These are phyloP conservation scores for Pachliopta kotzebuea DNA, from an alignment of 2,888 invertebrate species.

Conservation along the genomic window DNA sequence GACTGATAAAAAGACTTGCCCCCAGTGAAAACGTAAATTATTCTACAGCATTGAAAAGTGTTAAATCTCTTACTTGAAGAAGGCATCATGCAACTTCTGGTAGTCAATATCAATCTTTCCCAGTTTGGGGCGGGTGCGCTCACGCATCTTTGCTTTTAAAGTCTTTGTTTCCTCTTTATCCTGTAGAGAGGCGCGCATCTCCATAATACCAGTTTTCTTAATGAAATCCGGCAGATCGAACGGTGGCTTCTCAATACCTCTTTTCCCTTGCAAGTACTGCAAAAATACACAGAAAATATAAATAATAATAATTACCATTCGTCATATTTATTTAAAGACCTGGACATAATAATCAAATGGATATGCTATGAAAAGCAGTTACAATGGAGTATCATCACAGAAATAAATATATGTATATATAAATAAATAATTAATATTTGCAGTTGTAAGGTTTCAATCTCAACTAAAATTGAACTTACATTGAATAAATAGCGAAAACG, in stretches of 20 bases:
- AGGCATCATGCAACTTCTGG: conserved; percentile 99
- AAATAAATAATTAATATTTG: too few species aligned
- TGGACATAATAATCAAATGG: too few species aligned
- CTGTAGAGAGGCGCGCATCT: conserved; percentile 98
- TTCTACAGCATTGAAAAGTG: neutral
- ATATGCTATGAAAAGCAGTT: too few species aligned
- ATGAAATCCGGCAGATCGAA: conserved; percentile 99
- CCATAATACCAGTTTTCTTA: conserved; percentile 99
- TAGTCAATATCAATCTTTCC: conserved; percentile 99
- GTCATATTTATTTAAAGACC: too few species aligned
- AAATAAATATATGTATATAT: too few species aligned
- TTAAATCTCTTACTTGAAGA: conserved; percentile 87
- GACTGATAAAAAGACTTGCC: too few species aligned
- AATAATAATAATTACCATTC: too few species aligned
- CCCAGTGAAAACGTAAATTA: neutral
- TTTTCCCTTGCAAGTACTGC: conserved; percentile 94
- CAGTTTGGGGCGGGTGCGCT: conserved; percentile 96
- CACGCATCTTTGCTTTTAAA: conserved; percentile 98
- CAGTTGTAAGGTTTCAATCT: too few species aligned
- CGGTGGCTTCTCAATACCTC: conserved; percentile 99
- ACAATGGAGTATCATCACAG: too few species aligned
- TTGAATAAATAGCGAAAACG: too few species aligned
- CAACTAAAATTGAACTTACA: too few species aligned
- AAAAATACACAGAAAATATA: conserved; percentile 1
- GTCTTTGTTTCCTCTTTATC: conserved; percentile 98